Conservation (phyloP, 2,888 invertebrate genomes). For the Nebria salina region DNA sequence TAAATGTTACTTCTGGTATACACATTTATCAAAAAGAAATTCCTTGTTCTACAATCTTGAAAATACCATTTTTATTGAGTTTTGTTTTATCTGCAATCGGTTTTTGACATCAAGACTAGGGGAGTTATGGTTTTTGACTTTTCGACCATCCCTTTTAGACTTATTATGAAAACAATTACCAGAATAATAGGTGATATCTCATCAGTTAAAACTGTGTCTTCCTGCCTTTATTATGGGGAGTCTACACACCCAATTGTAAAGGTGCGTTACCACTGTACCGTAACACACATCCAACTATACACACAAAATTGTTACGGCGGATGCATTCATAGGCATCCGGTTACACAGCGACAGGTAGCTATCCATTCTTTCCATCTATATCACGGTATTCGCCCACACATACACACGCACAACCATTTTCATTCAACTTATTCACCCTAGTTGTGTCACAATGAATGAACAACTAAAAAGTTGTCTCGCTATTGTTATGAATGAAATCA, state of each 20-base stretch:
- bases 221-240: neutral
- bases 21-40: too few species aligned
- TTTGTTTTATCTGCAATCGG: too few species aligned
- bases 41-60: too few species aligned
- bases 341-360: constrained; percentile 16
- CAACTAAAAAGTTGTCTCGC: neutral
- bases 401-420: constrained; percentile 2
- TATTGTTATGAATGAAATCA: constrained; percentile 2
- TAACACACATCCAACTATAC: constrained; percentile 2
- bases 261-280: constrained; percentile 21
- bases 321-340: constrained; percentile 18
- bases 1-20: neutral
- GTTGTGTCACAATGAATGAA: constrained; percentile 15
- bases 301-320: constrained; percentile 21
- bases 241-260: constrained; percentile 12
- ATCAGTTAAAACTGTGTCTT: constrained; percentile 42
- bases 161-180: constrained; percentile 17
- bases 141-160: neutral
- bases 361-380: constrained; percentile 12
- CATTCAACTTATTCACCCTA: constrained; percentile 3
- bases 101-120: neutral
- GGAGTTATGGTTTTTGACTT: neutral
- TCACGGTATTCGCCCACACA: constrained; percentile 2
- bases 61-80: too few species aligned
- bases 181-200: constrained; percentile 47